Evolutionary conservation across 2,797 vertebrate genomes (phyloP).

Genomic region (Neosilurus mollespiculum): DNA sequence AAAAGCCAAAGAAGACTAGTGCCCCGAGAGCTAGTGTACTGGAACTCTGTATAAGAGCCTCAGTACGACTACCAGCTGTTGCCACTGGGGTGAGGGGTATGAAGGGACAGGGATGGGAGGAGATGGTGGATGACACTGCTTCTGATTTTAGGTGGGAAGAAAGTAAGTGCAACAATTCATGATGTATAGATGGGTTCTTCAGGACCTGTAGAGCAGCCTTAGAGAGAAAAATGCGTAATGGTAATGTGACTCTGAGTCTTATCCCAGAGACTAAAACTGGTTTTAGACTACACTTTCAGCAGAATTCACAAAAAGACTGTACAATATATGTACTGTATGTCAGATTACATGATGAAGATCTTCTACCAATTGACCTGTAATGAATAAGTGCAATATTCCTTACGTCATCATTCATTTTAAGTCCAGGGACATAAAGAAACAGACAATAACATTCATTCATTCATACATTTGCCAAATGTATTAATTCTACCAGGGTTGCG

Average conservation of each 20-base stretch:
- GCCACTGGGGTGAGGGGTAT: constrained; percentile 42
- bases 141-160: constrained; percentile 7
- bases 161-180: constrained; percentile 18
- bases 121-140: constrained; percentile 6
- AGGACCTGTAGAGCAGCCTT: constrained; percentile 33
- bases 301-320: background rate
- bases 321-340: background rate
- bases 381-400: background rate
- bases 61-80: constrained; percentile 64
- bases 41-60: constrained; percentile 74
- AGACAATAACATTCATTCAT: too few relatives aligned
- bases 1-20: constrained; percentile 60
- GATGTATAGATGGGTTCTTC: constrained; percentile 34
- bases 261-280: constrained; percentile 26
- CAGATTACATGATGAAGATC: background rate
- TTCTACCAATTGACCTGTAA: background rate
- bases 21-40: constrained; percentile 69
- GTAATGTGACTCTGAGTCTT: too few relatives aligned
- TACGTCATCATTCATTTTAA: background rate
- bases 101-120: constrained; percentile 12
- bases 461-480: too few relatives aligned
- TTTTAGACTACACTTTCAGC: background rate
- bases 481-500: too few relatives aligned
- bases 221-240: constrained; percentile 39
- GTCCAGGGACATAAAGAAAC: background rate